Evolutionary conservation across 2,888 invertebrate species (phyloP), one percentile per base, ranked within the genome.

Genomic region (Muscina levida): DNA sequence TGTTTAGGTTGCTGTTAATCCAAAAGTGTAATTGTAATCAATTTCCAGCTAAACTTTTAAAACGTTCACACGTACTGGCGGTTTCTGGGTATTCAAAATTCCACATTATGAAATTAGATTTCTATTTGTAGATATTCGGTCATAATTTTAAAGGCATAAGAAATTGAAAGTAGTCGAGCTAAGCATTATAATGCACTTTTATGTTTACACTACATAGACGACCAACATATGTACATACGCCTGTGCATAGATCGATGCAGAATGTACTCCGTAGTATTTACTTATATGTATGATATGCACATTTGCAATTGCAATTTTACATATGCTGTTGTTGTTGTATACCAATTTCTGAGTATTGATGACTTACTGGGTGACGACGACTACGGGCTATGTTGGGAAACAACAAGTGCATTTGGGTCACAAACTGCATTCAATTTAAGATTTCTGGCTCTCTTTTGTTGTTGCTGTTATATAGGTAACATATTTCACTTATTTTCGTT

Each of bases 321-420:
- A 31, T 31, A 31, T 31, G 8, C 3, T n/a, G 8, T 31, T 31
- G 3, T 31, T 8, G 31, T n/a, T 8, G 31, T 31, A 31, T 31
- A 5, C 8, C 4, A 31, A 31, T 31, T n/a, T 13, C 44, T 44
- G 44, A 11, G 44, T 4, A n/a, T 44, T 44, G 44, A 13, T 2
- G 44, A 13, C n/a, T 10, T 44, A 2, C 11, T 44, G 44, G 13
- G 51, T 19, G 17, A 22, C 10, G 2, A 13, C 6, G 24, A 17
- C 22, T 53, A n/a, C n/a, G n/a, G 24, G 22, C 3, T 22, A 11
- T 53, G 22, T 53, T 53, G 13, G 53, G 22, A 22, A 53, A 59
- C 37, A 67, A 68, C 53, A 56, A 68, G 53, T 56, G 53, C 53
- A 39, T 68, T 56, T 68, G 11, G 53, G 68, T 24, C 68, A 68